Evolutionary conservation across 1,140 invertebrate species (phyloP).

Genomic region (Bombyx mandarina): DNA sequence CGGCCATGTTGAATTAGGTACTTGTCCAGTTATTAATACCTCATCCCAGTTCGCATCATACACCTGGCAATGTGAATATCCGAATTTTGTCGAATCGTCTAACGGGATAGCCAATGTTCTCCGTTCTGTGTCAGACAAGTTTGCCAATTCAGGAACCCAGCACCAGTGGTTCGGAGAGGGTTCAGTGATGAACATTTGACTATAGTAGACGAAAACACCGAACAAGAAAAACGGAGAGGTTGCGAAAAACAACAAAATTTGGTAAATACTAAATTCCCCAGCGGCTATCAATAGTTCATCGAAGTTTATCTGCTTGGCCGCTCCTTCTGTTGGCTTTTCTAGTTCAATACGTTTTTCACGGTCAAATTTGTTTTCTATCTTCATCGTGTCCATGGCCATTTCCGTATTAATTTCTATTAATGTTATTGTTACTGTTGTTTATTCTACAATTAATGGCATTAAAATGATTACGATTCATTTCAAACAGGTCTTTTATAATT

Average conservation of each 20-base stretch:
- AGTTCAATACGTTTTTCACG: background rate
- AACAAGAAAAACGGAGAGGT: slow-evolving; percentile 67
- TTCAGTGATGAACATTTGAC: slow-evolving; percentile 78
- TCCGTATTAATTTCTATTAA: background rate
- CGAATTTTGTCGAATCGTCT: slow-evolving; percentile 35
- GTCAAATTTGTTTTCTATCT: background rate
- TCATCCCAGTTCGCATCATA: slow-evolving; percentile 50
- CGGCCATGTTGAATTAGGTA: slow-evolving; percentile 35
- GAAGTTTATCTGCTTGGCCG: slow-evolving; percentile 56
- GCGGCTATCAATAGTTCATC: slow-evolving; percentile 75
- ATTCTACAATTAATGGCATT: too few species aligned
- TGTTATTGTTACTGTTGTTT: too few species aligned
- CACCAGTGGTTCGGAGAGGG: slow-evolving; percentile 76
- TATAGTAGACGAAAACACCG: slow-evolving; percentile 76
- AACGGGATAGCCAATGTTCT: slow-evolving; percentile 41
- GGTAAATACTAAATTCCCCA: slow-evolving; percentile 78
- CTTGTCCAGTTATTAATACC: slow-evolving; percentile 24
- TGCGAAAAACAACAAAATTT: slow-evolving; percentile 75
- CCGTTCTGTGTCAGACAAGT: slow-evolving; percentile 48
- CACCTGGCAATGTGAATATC: slow-evolving; percentile 44
- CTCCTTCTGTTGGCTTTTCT: background rate
- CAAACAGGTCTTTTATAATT: too few species aligned
- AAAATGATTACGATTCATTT: too few species aligned
- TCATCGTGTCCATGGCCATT: background rate
- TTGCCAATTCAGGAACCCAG: slow-evolving; percentile 67